Percentiles rank a stretch among this genome's conserved stretches.
phyloP scores from a whole-genome alignment of 1,140 invertebrate species.

The Diorhabda sublineata region DNA sequence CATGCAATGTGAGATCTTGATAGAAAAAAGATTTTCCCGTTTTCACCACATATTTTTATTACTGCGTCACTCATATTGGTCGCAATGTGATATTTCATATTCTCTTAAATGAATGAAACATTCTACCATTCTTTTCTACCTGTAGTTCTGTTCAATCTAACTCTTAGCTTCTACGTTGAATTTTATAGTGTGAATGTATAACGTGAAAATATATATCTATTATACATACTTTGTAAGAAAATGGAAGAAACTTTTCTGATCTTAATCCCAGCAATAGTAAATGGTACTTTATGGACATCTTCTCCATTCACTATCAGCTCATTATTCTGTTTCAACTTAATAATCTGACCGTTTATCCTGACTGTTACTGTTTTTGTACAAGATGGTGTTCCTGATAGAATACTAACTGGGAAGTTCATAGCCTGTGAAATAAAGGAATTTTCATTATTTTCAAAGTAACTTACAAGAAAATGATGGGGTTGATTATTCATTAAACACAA shows the following conservation, averaged over 20 bases:
- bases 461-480: neutral
- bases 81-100: too few relatives aligned
- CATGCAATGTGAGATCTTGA: too few relatives aligned
- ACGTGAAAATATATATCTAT: neutral
- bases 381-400: conserved; percentile 58
- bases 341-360: conserved; percentile 45
- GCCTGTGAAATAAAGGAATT: conserved; percentile 38
- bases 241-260: conserved; percentile 72
- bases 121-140: too few relatives aligned
- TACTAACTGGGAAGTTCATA: conserved; percentile 58
- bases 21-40: too few relatives aligned
- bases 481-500: too few relatives aligned
- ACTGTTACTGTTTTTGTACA: conserved; percentile 80
- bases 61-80: too few relatives aligned
- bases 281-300: conserved; percentile 64
- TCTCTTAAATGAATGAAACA: too few relatives aligned
- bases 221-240: conserved; percentile 58
- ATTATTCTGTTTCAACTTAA: conserved; percentile 70
- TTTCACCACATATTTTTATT: too few relatives aligned
- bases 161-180: neutral
- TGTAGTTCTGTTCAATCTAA: too few relatives aligned
- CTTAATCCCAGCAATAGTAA: conserved; percentile 53
- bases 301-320: conserved; percentile 65
- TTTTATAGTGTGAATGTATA: neutral
- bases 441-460: neutral